Evolutionary conservation across 2,113 vertebrate species (phyloP), one percentile per base, ranked within the genome.

Genomic region (Puma concolor): DNA sequence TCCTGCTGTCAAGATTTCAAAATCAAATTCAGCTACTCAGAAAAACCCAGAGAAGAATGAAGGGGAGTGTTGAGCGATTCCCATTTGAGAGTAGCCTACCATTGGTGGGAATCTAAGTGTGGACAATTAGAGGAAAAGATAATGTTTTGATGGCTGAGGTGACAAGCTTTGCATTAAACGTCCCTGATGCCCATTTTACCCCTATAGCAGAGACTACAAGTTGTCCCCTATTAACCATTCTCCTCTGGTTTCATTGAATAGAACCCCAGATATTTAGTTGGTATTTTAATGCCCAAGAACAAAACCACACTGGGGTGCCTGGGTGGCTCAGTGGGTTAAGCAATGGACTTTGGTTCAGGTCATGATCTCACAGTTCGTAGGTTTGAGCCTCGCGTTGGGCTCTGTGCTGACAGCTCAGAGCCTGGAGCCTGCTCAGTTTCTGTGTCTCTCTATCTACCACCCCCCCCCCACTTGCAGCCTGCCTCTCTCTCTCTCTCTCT

Each of bases 21-120:
- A 94, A 89, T 80, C 63, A 94, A 81, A 74, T 48, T 57, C 91
- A 64, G 52, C 67, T 91, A 74, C 21, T 82, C 54, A 80, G 48
- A 86, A 80, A 89, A 57, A 84, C 13, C 8, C 67, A 91, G 27
- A 66, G 38, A 67, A 83, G 69, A 74, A 38, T 5, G 63, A 66
- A 74, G 38, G 7, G 6, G 7, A 50, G 4, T 67, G 0, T 5
- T 44, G 54, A 87, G 13, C 0, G 27, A 60, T 60, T 82, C 33
- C 48, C 79, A 63, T 12, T 69, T 11, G 16, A 84, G 15, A 77
- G 74, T 31, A 31, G 27, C 16, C 54, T 87, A 3, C 44, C 87
- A 11, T 44, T 17, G 14, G 31, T 25, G 17, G 23, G 41, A 92
- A 41, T 50, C 67, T 57, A 63, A 82, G 15, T 15, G 9, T 19